These are phyloP conservation scores for Characodon lateralis DNA, from an alignment of 2,797 vertebrate genomes.

Conservation along the genomic window DNA sequence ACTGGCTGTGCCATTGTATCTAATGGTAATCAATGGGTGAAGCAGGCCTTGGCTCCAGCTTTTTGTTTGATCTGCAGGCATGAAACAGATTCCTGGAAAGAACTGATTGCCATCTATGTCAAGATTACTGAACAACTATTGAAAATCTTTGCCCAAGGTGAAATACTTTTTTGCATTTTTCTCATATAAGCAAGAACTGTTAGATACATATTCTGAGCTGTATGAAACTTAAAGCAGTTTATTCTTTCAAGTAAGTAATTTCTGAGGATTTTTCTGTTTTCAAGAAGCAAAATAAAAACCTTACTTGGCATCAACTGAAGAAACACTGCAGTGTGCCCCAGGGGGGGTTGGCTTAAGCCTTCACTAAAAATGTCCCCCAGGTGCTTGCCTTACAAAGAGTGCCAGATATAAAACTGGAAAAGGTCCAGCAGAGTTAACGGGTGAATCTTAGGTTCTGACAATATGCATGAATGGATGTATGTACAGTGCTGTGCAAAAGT, in stretches of 20 bases:
- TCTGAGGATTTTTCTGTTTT: constrained; percentile 29
- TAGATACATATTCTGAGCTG: constrained; percentile 22
- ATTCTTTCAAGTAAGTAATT: constrained; percentile 32
- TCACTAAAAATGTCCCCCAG: constrained; percentile 43
- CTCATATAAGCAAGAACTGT: constrained; percentile 9
- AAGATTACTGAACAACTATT: constrained; percentile 32
- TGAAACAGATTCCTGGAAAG: constrained; percentile 47
- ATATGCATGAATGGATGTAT: not conserved
- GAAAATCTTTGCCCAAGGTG: constrained; percentile 34
- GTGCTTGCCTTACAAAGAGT: constrained; percentile 27
- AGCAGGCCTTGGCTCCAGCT: constrained; percentile 20
- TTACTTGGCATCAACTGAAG: constrained; percentile 46
- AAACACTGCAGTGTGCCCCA: constrained; percentile 42
- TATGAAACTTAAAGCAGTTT: constrained; percentile 30
- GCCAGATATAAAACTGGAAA: constrained; percentile 45
- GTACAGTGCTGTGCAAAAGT: not conserved
- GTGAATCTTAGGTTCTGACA: not conserved
- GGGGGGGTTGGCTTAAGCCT: constrained; percentile 28
- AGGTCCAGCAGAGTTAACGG: constrained; percentile 40
- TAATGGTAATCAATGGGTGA: constrained; percentile 57
- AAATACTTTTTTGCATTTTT: constrained; percentile 26
- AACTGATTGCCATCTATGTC: constrained; percentile 18
- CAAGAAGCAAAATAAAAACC: constrained; percentile 27
- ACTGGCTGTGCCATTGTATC: constrained; percentile 31
- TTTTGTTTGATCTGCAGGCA: constrained; percentile 42